phyloP scores from a whole-genome alignment of 2,888 invertebrate genomes.

The Agonopterix arenella region DNA sequence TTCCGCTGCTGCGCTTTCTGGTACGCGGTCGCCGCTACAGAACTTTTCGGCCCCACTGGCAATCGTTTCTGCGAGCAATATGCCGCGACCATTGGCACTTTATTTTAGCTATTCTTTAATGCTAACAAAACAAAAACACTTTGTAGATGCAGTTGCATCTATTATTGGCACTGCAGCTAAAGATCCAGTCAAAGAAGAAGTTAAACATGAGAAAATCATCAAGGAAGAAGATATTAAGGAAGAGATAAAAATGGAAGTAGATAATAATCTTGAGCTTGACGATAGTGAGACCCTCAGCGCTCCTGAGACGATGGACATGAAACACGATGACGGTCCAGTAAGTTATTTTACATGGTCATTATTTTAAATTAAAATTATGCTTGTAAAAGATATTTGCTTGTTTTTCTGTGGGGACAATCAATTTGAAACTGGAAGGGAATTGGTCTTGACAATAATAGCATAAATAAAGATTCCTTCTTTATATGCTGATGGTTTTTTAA shows the following conservation, averaged over 20 bases:
- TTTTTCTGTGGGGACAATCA: too few relatives aligned
- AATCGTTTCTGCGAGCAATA: too few relatives aligned
- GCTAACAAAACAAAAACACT: neutral
- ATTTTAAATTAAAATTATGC: neutral
- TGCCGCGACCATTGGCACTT: too few relatives aligned
- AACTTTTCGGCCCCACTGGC: too few relatives aligned
- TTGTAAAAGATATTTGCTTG: neutral
- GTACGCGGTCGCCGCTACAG: neutral
- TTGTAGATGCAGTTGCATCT: conserved; percentile 57
- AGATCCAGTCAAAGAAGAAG: neutral
- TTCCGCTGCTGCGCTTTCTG: too few relatives aligned
- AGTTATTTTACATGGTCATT: conserved; percentile 14
- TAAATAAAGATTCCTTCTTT: too few relatives aligned
- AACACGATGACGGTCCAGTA: conserved; percentile 33
- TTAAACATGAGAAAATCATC: conserved; percentile 1
- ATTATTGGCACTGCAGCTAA: conserved; percentile 47
- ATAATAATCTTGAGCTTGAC: conserved; percentile 9
- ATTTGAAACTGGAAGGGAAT: too few relatives aligned
- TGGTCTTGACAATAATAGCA: too few relatives aligned
- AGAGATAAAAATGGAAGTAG: conserved; percentile 8
- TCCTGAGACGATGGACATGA: conserved; percentile 22
- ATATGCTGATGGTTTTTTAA: too few relatives aligned
- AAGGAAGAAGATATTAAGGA: conserved; percentile 10
- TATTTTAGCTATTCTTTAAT: too few relatives aligned
- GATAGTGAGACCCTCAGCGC: conserved; percentile 18